phyloP scores from a whole-genome alignment of 1,140 invertebrate species.

The Leguminivora glycinivorella region DNA sequence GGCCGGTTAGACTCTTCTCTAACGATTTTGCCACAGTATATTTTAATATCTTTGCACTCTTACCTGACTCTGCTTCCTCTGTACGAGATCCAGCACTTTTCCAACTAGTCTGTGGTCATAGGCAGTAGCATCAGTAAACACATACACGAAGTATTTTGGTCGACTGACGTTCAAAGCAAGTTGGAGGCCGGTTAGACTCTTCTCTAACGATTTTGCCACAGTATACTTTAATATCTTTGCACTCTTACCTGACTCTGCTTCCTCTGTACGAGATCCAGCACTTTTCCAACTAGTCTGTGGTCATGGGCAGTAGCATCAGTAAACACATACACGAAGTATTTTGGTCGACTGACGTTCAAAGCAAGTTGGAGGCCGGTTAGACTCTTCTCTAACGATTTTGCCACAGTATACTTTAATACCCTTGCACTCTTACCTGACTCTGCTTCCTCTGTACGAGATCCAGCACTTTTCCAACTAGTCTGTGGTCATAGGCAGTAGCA shows the following conservation, averaged over 20 bases:
- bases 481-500: conserved; percentile 84
- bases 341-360: conserved; percentile 82
- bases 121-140: conserved; percentile 88
- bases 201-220: conserved; percentile 89
- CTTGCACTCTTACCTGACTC: conserved; percentile 80
- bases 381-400: conserved; percentile 88
- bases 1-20: conserved; percentile 84
- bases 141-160: conserved; percentile 86
- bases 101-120: conserved; percentile 83
- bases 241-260: conserved; percentile 84
- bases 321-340: conserved; percentile 88
- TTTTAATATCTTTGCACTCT: conserved; percentile 61
- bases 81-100: conserved; percentile 83
- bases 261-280: conserved; percentile 83
- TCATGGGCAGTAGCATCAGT: conserved; percentile 87
- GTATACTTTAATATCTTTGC: conserved; percentile 78
- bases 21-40: conserved; percentile 88
- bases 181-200: conserved; percentile 82
- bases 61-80: conserved; percentile 86
- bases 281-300: conserved; percentile 81
- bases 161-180: conserved; percentile 82
- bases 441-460: conserved; percentile 85
- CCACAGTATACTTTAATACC: conserved; percentile 85
- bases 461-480: conserved; percentile 82
- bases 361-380: conserved; percentile 83